A percentile compares a stretch with the other conserved stretches of the same genome.
These are phyloP conservation scores for Phocoena phocoena DNA, from an alignment of 2,113 vertebrate species.

Conservation along the genomic window DNA sequence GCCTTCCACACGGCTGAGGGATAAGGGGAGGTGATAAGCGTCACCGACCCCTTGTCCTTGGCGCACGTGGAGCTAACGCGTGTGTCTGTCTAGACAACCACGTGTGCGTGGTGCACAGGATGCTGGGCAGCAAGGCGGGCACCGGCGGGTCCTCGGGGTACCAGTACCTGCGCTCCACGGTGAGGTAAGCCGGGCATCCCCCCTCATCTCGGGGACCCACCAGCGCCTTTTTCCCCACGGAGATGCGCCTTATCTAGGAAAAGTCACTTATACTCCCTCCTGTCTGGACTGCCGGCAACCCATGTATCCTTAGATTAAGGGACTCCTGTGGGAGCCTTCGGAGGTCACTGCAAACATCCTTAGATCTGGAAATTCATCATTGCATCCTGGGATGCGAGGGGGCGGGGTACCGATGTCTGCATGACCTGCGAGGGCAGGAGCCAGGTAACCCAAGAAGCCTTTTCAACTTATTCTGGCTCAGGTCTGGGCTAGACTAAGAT, in stretches of 20 bases:
- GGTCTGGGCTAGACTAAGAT: not conserved
- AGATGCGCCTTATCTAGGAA: accelerated
- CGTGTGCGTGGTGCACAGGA: constrained; percentile 96
- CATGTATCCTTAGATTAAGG: not conserved
- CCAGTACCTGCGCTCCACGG: constrained; percentile 95
- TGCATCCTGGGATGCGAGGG: not conserved
- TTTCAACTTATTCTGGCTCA: not conserved
- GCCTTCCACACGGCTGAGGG: not conserved
- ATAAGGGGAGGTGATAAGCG: not conserved
- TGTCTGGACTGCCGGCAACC: not conserved
- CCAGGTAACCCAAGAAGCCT: not conserved
- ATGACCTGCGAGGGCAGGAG: not conserved
- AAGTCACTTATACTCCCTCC: not conserved
- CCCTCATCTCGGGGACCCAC: not conserved
- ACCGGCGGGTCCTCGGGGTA: constrained; percentile 97
- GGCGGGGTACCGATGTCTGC: accelerated
- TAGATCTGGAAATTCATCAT: not conserved
- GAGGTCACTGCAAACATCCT: not conserved
- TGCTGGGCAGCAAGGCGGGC: constrained; percentile 96
- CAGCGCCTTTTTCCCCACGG: not conserved
- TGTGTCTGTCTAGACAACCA: constrained; percentile 90
- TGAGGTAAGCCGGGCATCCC: constrained; percentile 86
- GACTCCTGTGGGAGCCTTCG: not conserved
- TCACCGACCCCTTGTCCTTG: not conserved
- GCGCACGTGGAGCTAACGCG: not conserved